These are phyloP conservation scores for Bos indicus DNA, from an alignment of 2,113 vertebrate genomes.

Conservation along the genomic window DNA sequence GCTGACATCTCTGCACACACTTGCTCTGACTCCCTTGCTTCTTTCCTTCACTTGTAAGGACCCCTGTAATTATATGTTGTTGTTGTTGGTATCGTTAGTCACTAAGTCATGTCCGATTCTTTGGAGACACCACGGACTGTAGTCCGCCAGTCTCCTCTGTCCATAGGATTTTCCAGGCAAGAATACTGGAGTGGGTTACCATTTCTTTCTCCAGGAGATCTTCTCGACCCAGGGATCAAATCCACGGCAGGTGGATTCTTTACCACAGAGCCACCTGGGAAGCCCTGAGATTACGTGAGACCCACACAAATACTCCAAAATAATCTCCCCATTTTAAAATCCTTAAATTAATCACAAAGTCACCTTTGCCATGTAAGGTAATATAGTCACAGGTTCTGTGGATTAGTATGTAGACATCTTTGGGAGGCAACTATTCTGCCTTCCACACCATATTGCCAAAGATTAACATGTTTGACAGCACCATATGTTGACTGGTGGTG, in stretches of 20 bases:
- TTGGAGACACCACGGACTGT: background rate
- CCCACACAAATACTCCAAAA: background rate
- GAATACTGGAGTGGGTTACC: background rate
- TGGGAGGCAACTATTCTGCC: background rate
- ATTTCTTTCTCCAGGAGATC: background rate
- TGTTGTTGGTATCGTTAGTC: background rate
- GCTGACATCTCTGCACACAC: background rate
- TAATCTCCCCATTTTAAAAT: background rate
- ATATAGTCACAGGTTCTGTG: background rate
- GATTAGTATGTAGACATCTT: background rate
- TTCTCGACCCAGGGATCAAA: background rate
- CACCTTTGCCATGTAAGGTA: background rate
- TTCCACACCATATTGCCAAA: background rate
- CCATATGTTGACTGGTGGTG: background rate
- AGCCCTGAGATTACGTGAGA: background rate
- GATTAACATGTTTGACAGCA: background rate
- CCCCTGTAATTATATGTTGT: background rate
- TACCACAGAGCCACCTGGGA: background rate
- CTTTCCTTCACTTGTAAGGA: background rate
- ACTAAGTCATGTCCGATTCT: background rate
- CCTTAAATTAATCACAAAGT: background rate
- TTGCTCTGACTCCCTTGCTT: background rate
- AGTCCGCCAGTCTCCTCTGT: background rate
- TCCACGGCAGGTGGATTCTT: background rate
- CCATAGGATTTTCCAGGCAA: background rate